These are phyloP conservation scores for Chloroceryle aenea DNA, from an alignment of 2,113 vertebrate genomes.

Conservation along the genomic window DNA sequence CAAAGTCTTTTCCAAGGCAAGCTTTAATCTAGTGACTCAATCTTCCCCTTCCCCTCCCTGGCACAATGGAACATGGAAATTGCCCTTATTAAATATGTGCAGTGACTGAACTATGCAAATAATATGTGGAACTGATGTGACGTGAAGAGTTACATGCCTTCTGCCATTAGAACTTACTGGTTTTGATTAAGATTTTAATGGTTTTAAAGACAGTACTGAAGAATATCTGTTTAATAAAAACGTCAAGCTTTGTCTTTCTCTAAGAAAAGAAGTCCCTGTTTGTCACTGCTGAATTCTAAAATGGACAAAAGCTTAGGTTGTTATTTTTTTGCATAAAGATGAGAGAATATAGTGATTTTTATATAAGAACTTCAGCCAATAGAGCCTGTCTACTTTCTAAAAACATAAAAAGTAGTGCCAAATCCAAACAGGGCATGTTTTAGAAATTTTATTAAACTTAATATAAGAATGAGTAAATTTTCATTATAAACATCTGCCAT, in stretches of 20 bases:
- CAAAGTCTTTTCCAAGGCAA: constrained; percentile 4
- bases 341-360: not conserved
- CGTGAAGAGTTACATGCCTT: not conserved
- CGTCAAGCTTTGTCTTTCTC: not conserved
- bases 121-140: not conserved
- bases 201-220: not conserved
- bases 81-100: not conserved
- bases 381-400: not conserved
- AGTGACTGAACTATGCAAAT: not conserved
- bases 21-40: not conserved
- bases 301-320: not conserved
- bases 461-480: not conserved
- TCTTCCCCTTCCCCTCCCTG: not conserved
- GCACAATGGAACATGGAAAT: not conserved
- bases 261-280: not conserved
- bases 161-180: not conserved
- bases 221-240: not conserved
- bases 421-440: not conserved
- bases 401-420: not conserved
- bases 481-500: not conserved
- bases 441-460: not conserved
- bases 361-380: not conserved
- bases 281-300: not conserved
- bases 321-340: not conserved
- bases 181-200: not conserved